These are phyloP conservation scores for Hippocampus abdominalis DNA, from an alignment of 2,113 vertebrate species.

Conservation along the genomic window DNA sequence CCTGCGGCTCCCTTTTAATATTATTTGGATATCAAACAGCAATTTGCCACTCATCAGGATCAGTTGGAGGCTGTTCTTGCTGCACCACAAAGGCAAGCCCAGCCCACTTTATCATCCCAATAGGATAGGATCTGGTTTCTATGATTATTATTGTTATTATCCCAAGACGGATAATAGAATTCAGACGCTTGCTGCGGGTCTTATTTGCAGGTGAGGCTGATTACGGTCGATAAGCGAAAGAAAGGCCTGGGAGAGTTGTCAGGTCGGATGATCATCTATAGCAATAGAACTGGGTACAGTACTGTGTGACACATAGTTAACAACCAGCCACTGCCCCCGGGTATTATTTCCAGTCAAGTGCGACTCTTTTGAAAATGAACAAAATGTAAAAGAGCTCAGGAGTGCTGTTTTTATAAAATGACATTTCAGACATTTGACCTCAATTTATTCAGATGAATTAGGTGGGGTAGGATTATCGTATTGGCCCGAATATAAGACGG, in stretches of 20 bases:
- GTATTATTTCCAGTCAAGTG: not conserved
- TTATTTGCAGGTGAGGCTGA: conserved; percentile 38
- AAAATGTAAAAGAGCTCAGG: not conserved
- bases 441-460: not conserved
- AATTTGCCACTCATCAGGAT: conserved; percentile 65
- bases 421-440: not conserved
- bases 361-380: not conserved
- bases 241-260: conserved; percentile 27
- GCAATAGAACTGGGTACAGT: not conserved
- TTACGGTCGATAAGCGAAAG: conserved; percentile 42
- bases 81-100: conserved; percentile 33
- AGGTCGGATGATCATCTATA: not conserved
- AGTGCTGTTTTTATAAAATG: not conserved
- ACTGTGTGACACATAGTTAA: not conserved
- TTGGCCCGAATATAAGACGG: no score
- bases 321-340: not conserved
- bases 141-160: conserved; percentile 49
- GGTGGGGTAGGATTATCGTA: no score
- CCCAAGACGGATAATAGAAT: conserved; percentile 55
- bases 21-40: conserved; percentile 68
- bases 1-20: conserved; percentile 32
- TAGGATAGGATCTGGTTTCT: conserved; percentile 59
- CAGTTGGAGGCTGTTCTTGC: conserved; percentile 37
- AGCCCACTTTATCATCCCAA: conserved; percentile 60
- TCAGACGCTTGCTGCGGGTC: conserved; percentile 48